Base-by-base conservation (phyloP, 2,797 vertebrate genomes). In the Microcaecilia unicolor region DNA sequence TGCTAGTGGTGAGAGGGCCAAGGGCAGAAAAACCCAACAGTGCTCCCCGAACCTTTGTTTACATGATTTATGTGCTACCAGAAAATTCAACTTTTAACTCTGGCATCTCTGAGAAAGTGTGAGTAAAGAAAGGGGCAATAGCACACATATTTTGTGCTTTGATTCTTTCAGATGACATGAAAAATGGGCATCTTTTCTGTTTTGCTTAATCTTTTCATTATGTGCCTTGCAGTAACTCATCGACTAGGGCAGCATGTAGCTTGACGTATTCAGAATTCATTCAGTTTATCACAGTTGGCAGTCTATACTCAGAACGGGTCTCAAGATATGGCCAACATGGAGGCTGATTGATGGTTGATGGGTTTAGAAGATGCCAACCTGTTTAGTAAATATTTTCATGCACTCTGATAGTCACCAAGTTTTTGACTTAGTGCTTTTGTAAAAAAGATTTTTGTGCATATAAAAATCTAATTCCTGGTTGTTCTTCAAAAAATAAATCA, bases 401-500 rank as follows among this genome's bases (percentile, higher is more conserved):
- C 22, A 35, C 29, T 4, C 17, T 2, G 2, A n/a, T 52, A 40
- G 6, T 24, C 30, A 31, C 58, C 55, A 47, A 59, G 13, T 7
- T 45, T 31, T 54, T 47, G 28, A 29, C 36, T 35, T 3, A 1
- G 17, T 52, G 51, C 18, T 19, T 10, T 11, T 22, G n/a, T 9
- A 31, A 16, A n/a, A n/a, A n/a, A n/a, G n/a, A n/a, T n/a, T n/a
- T n/a, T n/a, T n/a, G n/a, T n/a, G n/a, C 28, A 50, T 61, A 22
- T 27, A 15, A 61, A 57, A 41, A 61, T 45, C 54, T 40, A 62
- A 69, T 55, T 9, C 34, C 42, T 66, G 37, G 20, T n/a, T 67
- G 42, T 50, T 67, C 55, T 64, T 61, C 44, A 68, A 64, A 34
- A 51, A 64, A 70, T 61, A 58, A 23, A 40, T 31, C 55, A 74